Percentiles rank a stretch among this genome's conserved stretches.
These are phyloP conservation scores for Rhadina sibilatrix DNA, from an alignment of 2,113 vertebrate species.

Conservation along the genomic window DNA sequence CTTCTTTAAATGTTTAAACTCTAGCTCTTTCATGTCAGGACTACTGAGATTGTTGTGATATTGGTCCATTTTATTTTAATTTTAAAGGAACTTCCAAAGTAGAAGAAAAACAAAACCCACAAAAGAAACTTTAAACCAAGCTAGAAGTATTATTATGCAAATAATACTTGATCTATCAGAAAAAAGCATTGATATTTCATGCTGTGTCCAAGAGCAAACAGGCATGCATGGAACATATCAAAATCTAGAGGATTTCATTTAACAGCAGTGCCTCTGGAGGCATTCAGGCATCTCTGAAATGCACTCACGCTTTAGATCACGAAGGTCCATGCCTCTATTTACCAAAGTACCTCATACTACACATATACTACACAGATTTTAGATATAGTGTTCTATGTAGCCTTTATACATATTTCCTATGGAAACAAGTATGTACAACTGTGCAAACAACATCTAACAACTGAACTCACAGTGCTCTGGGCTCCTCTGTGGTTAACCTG, in stretches of 20 bases:
- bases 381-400: rapidly evolving
- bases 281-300: neutral
- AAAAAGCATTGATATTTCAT: neutral
- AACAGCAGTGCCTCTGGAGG: neutral
- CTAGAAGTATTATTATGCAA: neutral
- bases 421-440: neutral
- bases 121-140: neutral
- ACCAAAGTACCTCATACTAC: neutral
- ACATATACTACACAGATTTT: neutral
- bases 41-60: neutral
- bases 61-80: neutral
- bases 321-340: neutral
- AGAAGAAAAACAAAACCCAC: neutral
- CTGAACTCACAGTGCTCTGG: neutral
- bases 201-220: neutral
- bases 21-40: neutral
- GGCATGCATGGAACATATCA: neutral
- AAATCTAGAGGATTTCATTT: neutral
- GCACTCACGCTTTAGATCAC: neutral
- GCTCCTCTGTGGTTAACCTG: neutral
- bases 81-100: neutral
- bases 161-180: neutral
- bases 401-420: neutral
- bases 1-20: neutral
- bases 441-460: neutral